Conservation (phyloP, 2,888 invertebrate genomes). For the Escarpia spicata region DNA sequence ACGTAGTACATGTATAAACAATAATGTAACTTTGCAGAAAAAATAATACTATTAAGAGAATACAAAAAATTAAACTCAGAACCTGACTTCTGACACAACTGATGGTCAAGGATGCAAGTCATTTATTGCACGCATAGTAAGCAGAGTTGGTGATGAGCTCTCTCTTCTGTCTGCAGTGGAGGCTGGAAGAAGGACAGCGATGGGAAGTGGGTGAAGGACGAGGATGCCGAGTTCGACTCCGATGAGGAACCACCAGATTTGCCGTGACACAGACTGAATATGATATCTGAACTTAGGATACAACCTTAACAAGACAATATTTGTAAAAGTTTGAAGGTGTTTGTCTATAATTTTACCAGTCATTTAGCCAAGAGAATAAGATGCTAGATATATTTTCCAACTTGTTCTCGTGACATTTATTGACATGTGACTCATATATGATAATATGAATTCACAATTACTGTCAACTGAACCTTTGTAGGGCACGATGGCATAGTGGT, state of each 20-base stretch:
- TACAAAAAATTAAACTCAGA: not conserved
- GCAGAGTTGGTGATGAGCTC: not conserved
- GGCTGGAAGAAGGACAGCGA: slow-evolving; percentile 29
- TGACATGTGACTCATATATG: too few relatives aligned
- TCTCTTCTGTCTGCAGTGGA: slow-evolving; percentile 25
- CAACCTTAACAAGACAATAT: not conserved
- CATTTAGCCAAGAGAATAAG: too few relatives aligned
- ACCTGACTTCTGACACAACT: not conserved
- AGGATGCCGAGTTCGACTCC: slow-evolving; percentile 32
- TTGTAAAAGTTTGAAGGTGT: not conserved
- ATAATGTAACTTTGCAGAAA: too few relatives aligned
- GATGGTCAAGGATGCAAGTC: too few relatives aligned
- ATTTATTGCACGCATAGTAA: too few relatives aligned
- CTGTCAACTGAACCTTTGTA: too few relatives aligned
- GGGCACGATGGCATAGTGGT: too few relatives aligned
- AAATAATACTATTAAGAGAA: not conserved
- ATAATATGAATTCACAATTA: too few relatives aligned
- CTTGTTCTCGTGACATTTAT: not conserved
- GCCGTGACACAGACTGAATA: not conserved
- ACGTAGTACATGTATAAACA: too few relatives aligned
- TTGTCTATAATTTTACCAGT: not conserved
- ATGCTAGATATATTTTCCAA: not conserved
- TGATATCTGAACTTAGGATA: not conserved
- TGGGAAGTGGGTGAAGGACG: slow-evolving; percentile 32
- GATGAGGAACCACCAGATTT: slow-evolving; percentile 28